Evolutionary conservation across 2,113 vertebrate genomes (phyloP), one percentile per base, ranked within the genome.

Genomic region (Mormoops blainvillei): DNA sequence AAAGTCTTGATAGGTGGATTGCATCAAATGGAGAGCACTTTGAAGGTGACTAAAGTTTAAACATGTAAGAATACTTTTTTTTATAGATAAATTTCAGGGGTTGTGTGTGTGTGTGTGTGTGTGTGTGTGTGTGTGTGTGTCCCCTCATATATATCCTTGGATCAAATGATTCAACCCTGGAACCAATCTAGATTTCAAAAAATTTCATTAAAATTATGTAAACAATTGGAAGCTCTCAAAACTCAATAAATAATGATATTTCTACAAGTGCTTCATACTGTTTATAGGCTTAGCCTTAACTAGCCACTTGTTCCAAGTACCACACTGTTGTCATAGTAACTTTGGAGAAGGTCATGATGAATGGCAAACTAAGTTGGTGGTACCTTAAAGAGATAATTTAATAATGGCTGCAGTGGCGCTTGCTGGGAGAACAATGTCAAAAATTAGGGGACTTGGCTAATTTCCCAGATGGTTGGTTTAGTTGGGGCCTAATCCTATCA

Each of bases 291-390:
- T 91, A 71, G 20, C 73, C 87, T 73, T 71, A 93, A 88, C 50
- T 76, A 84, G 87, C n/a, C 81, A 84, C 58, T 87, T 65, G 45
- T 93, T 90, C 52, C 20, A 85, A 86, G 54, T 83, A 38, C 63
- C 54, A 78, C 77, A 54, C 67, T 82, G 77, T 89, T 97, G 96
- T 86, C 94, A 94, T 93, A 77, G 77, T 67, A 96, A 96, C 95
- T 86, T 85, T 45, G 87, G 45, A 89, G 52, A 88, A 94, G 71
- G 86, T 89, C 83, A 43, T 24, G 48, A 89, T 93, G 67, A 86
- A 91, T 94, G 28, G 67, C 36, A 94, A 89, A 38, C 33, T 20
- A 45, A 94, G 24, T 20, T 94, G 89, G 20, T 93, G 67, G 67
- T 86, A 63, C 96, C 54, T n/a, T 88, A 91, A 94, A 67, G 86